Percentiles rank a stretch among this genome's conserved stretches.
Evolutionary conservation across 2,888 invertebrate species (phyloP).

Genomic region (Suillia variegata): DNA sequence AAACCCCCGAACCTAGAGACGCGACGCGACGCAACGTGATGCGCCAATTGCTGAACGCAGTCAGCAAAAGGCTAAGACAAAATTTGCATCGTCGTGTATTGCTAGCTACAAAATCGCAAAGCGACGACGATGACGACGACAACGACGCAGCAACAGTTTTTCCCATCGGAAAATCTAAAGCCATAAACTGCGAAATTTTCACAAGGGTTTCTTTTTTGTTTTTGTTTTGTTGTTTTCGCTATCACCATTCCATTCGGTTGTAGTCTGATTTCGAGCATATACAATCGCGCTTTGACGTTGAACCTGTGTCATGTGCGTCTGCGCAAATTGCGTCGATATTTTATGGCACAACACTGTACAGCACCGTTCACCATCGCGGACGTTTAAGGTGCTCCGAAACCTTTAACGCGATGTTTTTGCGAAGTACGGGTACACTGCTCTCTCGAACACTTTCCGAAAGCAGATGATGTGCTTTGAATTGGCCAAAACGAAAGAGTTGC

Average conservation of each 20-base stretch:
- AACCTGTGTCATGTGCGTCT: constrained; percentile 34
- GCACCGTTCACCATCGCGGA: constrained; percentile 2
- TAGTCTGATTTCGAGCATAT: not conserved
- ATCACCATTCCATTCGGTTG: not conserved
- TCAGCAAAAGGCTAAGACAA: not conserved
- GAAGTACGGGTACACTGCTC: too few species aligned
- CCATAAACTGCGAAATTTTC: constrained; percentile 29
- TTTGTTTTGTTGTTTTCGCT: not conserved
- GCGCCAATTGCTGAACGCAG: not conserved
- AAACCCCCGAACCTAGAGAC: not conserved
- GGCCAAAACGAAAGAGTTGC: not conserved
- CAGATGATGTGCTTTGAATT: too few species aligned
- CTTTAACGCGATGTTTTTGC: too few species aligned
- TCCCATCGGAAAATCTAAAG: constrained; percentile 39
- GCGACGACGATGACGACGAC: not conserved
- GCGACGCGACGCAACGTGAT: not conserved
- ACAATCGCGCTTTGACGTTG: not conserved
- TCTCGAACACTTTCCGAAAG: too few species aligned
- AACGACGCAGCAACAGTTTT: constrained; percentile 22
- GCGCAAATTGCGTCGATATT: constrained; percentile 40
- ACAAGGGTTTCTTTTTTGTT: constrained; percentile 4
- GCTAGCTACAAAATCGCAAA: not conserved
- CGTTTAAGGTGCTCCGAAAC: not conserved
- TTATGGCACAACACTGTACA: constrained; percentile 32
- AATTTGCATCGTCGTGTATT: constrained; percentile 2